Evolutionary conservation across 2,888 invertebrate genomes (phyloP).

Genomic region (Xylota sylvarum): DNA sequence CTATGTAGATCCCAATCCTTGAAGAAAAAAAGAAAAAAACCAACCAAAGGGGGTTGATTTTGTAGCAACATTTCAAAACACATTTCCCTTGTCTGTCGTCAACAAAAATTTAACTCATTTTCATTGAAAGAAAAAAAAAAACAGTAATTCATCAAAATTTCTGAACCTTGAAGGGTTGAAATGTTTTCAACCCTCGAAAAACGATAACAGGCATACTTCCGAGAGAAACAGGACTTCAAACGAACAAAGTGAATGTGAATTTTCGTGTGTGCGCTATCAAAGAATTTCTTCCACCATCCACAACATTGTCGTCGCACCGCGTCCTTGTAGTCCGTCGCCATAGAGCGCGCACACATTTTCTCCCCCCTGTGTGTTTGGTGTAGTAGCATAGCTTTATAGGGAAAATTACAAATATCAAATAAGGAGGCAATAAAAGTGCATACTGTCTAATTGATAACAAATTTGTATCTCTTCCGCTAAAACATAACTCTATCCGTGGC

Average conservation of each 20-base stretch:
- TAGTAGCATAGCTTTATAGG: slow-evolving; percentile 13
- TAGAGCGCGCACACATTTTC: slow-evolving; percentile 53
- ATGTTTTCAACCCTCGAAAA: slow-evolving; percentile 25
- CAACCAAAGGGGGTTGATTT: slow-evolving; percentile 43
- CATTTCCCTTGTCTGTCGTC: slow-evolving; percentile 20
- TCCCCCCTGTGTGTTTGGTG: slow-evolving; percentile 45
- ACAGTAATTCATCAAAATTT: slow-evolving; percentile 43
- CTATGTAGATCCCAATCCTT: slow-evolving; percentile 32
- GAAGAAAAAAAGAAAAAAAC: slow-evolving; percentile 7
- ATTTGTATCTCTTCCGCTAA: background rate
- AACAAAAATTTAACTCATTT: slow-evolving; percentile 41
- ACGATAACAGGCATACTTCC: background rate
- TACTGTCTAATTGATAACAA: background rate
- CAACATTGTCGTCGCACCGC: slow-evolving; percentile 38
- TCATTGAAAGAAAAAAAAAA: background rate
- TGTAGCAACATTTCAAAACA: slow-evolving; percentile 54
- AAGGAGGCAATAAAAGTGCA: slow-evolving; percentile 1
- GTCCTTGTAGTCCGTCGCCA: slow-evolving; percentile 43
- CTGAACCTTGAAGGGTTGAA: slow-evolving; percentile 30
- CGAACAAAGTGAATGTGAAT: slow-evolving; percentile 9
- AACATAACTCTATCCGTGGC: background rate
- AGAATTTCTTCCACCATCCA: slow-evolving; percentile 59
- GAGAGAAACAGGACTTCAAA: too few relatives aligned
- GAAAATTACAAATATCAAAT: slow-evolving; percentile 36
- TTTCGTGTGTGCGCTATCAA: slow-evolving; percentile 23